A percentile compares a stretch with the other conserved stretches of the same genome.
These are phyloP conservation scores for Conopomorpha cramerella DNA, from an alignment of 1,140 invertebrate genomes.

Conservation along the genomic window DNA sequence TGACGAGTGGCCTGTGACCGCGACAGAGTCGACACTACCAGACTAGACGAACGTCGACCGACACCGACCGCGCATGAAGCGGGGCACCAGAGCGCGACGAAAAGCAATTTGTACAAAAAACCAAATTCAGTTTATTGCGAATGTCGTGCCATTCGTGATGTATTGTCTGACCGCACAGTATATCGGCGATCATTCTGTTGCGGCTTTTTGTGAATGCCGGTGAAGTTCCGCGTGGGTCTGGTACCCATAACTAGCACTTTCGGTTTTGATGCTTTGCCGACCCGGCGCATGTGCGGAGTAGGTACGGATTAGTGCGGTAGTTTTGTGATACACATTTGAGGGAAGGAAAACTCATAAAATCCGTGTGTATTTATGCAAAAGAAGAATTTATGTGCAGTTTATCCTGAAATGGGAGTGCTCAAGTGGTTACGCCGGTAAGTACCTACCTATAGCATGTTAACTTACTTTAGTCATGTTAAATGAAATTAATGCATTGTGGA, in stretches of 20 bases:
- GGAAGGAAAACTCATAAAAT: too few relatives aligned
- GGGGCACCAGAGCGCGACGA: constrained; percentile 53
- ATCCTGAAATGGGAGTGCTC: constrained; percentile 54
- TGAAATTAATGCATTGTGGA: too few relatives aligned
- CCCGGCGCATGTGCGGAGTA: too few relatives aligned
- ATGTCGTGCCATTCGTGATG: constrained; percentile 50
- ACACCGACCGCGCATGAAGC: constrained; percentile 51
- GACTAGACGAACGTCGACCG: too few relatives aligned
- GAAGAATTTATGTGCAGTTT: too few relatives aligned
- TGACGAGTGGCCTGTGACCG: constrained; percentile 16
- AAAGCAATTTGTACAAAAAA: constrained; percentile 61
- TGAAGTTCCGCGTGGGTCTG: constrained; percentile 40
- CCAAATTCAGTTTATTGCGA: constrained; percentile 55
- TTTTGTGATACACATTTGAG: too few relatives aligned
- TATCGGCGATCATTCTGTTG: constrained; percentile 51
- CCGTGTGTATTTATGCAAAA: too few relatives aligned
- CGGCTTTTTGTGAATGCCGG: constrained; percentile 48
- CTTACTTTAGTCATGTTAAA: too few relatives aligned
- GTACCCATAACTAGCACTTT: constrained; percentile 20
- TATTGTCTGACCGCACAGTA: constrained; percentile 59
- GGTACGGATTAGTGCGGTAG: too few relatives aligned
- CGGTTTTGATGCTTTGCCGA: constrained; percentile 20
- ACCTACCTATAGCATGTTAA: too few relatives aligned
- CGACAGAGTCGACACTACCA: constrained; percentile 20
- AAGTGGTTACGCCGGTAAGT: constrained; percentile 55